phyloP scores from a whole-genome alignment of 2,113 vertebrate species.

The Parotia lawesii region DNA sequence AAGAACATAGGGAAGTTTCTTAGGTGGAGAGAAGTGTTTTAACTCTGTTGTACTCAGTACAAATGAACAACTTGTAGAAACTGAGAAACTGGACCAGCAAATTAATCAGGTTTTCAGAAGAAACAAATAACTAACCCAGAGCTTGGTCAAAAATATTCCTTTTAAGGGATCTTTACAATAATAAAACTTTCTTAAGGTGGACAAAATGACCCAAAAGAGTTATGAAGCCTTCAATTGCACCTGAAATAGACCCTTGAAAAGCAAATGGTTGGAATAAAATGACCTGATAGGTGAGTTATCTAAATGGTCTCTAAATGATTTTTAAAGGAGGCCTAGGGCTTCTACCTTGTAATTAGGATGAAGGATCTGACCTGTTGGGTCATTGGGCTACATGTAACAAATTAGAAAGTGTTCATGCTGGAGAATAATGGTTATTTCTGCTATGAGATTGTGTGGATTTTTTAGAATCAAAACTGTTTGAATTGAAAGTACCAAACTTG shows the following conservation, averaged over 20 bases:
- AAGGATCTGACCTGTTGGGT: neutral
- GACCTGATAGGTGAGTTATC: neutral
- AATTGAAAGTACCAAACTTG: neutral
- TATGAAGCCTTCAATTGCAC: neutral
- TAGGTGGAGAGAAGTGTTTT: neutral
- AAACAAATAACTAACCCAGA: neutral
- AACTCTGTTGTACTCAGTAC: neutral
- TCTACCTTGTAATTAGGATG: neutral
- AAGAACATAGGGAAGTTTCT: neutral
- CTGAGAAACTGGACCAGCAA: neutral
- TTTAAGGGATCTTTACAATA: neutral
- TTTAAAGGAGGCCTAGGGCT: neutral
- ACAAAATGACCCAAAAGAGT: neutral
- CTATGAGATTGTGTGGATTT: neutral
- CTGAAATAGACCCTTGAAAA: neutral
- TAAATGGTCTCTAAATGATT: neutral
- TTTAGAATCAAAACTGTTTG: neutral
- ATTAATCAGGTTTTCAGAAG: neutral
- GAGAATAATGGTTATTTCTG: neutral
- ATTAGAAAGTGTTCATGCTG: neutral
- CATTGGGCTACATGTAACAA: neutral
- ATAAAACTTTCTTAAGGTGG: neutral
- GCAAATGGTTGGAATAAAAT: neutral
- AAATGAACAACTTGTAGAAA: neutral
- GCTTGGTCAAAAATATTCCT: neutral